phyloP scores from a whole-genome alignment of 2,888 invertebrate genomes.

The Parasteatoda lunata region DNA sequence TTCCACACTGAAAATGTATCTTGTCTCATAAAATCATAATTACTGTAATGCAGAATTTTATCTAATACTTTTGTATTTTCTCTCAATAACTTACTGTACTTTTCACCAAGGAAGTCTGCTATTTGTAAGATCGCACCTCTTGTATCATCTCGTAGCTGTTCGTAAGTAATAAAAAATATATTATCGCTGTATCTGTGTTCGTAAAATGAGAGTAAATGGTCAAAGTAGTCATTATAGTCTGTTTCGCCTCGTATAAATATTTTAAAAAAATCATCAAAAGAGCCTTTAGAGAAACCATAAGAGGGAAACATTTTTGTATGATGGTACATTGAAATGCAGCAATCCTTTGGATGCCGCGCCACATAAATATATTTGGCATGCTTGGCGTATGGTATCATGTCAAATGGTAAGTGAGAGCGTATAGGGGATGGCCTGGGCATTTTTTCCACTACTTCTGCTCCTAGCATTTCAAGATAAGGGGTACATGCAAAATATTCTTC shows the following conservation, averaged over 20 bases:
- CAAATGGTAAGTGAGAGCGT: constrained; percentile 72
- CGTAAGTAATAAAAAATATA: constrained; percentile 74
- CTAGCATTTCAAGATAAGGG: constrained; percentile 59
- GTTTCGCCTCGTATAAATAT: constrained; percentile 74
- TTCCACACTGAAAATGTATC: constrained; percentile 54
- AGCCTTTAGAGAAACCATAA: constrained; percentile 57
- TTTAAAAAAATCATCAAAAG: constrained; percentile 74
- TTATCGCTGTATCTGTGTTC: constrained; percentile 71
- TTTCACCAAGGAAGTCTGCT: constrained; percentile 69
- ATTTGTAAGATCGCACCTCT: constrained; percentile 69
- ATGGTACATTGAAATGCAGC: constrained; percentile 75
- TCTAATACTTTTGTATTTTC: constrained; percentile 38
- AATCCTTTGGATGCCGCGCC: constrained; percentile 76
- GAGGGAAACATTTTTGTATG: constrained; percentile 70
- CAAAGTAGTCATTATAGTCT: constrained; percentile 68
- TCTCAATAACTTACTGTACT: constrained; percentile 35
- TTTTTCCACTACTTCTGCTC: constrained; percentile 55
- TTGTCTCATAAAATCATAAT: constrained; percentile 60
- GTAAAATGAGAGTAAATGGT: constrained; percentile 67
- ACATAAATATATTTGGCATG: constrained; percentile 73
- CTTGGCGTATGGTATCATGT: constrained; percentile 65
- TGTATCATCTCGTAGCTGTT: constrained; percentile 73
- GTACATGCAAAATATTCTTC: constrained; percentile 60
- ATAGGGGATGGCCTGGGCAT: constrained; percentile 64
- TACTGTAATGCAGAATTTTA: constrained; percentile 55